These are phyloP conservation scores for Liodrosophila aerea DNA, from an alignment of 2,888 invertebrate species.

Conservation along the genomic window DNA sequence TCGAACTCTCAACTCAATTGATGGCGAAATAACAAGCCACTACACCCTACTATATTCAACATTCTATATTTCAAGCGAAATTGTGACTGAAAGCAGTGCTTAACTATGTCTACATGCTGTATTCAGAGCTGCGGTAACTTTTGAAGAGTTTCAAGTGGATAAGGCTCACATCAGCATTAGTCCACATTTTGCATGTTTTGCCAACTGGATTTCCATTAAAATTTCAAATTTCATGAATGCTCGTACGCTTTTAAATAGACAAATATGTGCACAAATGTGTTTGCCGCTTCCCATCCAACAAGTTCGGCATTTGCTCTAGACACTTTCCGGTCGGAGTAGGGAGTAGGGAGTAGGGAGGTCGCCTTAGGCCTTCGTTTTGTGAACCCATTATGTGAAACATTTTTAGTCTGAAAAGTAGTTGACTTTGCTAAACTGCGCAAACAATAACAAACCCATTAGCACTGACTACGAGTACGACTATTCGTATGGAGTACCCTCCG, in stretches of 20 bases:
- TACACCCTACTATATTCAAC: no score
- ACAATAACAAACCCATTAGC: conserved; percentile 51
- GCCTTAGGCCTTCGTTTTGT: conserved; percentile 35
- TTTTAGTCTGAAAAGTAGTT: conserved; percentile 40
- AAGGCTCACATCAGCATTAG: conserved; percentile 11
- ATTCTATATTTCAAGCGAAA: no score
- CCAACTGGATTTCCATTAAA: conserved; percentile 43
- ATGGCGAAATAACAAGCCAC: no score
- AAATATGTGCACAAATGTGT: conserved; percentile 68
- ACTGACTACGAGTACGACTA: conserved; percentile 16
- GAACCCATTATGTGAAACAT: conserved; percentile 48
- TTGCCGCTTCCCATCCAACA: conserved; percentile 27
- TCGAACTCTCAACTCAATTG: no score
- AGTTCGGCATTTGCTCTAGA: conserved; percentile 14
- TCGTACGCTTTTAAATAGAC: conserved; percentile 51
- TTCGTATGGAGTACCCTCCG: conserved; percentile 24
- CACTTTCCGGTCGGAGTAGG: not conserved
- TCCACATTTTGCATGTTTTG: conserved; percentile 26
- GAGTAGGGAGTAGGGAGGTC: not conserved
- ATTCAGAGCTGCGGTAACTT: conserved; percentile 7
- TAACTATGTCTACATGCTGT: not conserved
- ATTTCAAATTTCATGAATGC: conserved; percentile 17
- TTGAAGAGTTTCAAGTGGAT: conserved; percentile 36
- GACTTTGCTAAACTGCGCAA: conserved; percentile 41
- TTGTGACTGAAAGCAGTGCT: no score